Base-by-base conservation (phyloP, 2,888 invertebrate genomes). In the Eilema griseolum region DNA sequence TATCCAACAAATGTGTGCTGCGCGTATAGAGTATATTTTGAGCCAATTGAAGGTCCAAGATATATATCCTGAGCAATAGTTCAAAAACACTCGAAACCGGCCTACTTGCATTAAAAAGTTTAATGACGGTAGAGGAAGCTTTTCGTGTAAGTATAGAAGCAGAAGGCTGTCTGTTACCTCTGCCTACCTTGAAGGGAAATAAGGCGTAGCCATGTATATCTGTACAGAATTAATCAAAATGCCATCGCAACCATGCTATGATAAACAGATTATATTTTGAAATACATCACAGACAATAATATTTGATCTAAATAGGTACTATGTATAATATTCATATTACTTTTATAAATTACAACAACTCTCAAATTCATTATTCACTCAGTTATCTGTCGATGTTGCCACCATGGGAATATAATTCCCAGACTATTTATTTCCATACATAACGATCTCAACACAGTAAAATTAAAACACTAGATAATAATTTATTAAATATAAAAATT, bases 271-370 rank as follows among this genome's bases (percentile, higher is more conserved):
- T 52, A n/a, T n/a, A 52, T 52, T 52, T 52, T 52, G 52, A n/a
- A 57, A 10, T 41, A 52, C 56, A 37, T 33, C 14, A 31, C 31
- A 67, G 26, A 46, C 28, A 71, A 68, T 8, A 75, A 70, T 46
- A 28, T 33, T 68, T 65, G 11, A 64, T 24, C n/a, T 20, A 61
- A 61, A 31, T 12, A 20, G n/a, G n/a, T n/a, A n/a, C n/a, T n/a
- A n/a, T n/a, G 12, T 23, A 23, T 28, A 33, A 12, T 11, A 33
- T 61, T 33, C n/a, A 61, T n/a, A 33, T 33, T 23, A 33, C 8
- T 23, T 31, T 23, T 28, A 33, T 33, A 23, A 28, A n/a, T 31
- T 0, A 33, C 31, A 23, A 23, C 33, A 14, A 59, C 26, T 26
- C 12, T 28, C n/a, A 61, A 61, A 61, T 28, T 12, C 16, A n/a